phyloP scores from a whole-genome alignment of 2,797 vertebrate species.

The Oreonectes daqikongensis region DNA sequence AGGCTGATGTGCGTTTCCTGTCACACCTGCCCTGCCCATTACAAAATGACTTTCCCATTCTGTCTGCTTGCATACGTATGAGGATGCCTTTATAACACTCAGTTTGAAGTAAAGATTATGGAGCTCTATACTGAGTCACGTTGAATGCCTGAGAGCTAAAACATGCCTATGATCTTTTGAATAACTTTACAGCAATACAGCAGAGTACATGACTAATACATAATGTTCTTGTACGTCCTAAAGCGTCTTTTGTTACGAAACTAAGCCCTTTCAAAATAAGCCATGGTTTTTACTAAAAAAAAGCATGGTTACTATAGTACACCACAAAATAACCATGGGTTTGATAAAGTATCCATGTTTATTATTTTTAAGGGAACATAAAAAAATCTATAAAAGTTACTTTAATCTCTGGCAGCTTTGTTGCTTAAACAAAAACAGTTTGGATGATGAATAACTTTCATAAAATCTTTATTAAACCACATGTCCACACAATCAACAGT shows the following conservation, averaged over 20 bases:
- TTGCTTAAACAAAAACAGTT: too few relatives aligned
- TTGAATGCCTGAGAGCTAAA: conserved; percentile 8
- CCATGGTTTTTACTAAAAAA: too few relatives aligned
- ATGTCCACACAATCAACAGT: not conserved
- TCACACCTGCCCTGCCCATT: conserved; percentile 20
- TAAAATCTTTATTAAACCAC: not conserved
- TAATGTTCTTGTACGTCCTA: not conserved
- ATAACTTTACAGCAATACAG: not conserved
- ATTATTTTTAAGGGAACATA: too few relatives aligned
- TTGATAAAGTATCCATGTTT: too few relatives aligned
- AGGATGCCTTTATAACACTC: not conserved
- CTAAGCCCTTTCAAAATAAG: too few relatives aligned
- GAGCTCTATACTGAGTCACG: conserved; percentile 33
- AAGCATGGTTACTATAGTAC: too few relatives aligned
- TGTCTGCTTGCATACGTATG: conserved; percentile 18
- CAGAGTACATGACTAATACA: not conserved
- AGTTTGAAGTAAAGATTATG: conserved; percentile 20
- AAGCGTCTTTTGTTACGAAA: not conserved
- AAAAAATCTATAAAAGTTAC: too few relatives aligned
- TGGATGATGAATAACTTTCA: too few relatives aligned
- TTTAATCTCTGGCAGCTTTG: too few relatives aligned
- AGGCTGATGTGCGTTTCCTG: conserved; percentile 12
- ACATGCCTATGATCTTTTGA: conserved; percentile 2
- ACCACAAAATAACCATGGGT: too few relatives aligned
- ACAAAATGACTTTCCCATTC: conserved; percentile 12